Evolutionary conservation across 2,797 vertebrate genomes (phyloP).

Genomic region (Graptemys geographica): DNA sequence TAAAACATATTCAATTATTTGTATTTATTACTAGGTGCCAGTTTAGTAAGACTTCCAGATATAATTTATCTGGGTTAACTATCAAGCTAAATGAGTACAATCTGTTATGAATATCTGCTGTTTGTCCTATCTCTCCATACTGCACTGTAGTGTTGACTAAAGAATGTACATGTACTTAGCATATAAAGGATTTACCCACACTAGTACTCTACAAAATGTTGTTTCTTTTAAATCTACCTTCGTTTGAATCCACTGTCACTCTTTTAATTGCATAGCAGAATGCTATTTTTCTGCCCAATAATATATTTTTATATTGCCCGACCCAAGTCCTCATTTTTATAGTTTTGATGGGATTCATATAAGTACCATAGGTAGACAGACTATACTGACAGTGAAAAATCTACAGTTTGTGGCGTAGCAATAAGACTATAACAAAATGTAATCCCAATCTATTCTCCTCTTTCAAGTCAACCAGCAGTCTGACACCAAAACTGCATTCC

Average conservation of each 20-base stretch:
- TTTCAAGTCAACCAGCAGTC: neutral
- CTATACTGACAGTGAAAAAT: neutral
- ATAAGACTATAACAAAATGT: slow-evolving; percentile 10
- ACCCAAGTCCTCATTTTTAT: neutral
- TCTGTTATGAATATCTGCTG: neutral
- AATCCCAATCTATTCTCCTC: neutral
- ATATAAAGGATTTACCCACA: neutral
- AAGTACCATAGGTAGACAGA: neutral
- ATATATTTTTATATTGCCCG: neutral
- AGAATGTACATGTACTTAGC: neutral
- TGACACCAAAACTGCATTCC: neutral
- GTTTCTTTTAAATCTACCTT: neutral
- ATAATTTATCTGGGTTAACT: neutral
- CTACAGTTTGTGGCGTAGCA: neutral
- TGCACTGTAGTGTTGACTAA: neutral
- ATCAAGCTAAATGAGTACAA: neutral
- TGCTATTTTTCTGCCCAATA: neutral
- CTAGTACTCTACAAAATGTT: neutral
- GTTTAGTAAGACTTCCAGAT: neutral
- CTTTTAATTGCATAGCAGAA: neutral
- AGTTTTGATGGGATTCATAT: neutral
- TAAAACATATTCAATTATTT: neutral
- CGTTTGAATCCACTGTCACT: neutral
- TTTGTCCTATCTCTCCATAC: neutral
- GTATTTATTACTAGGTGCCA: neutral